Percentiles rank a stretch among this genome's conserved stretches.
phyloP scores from a whole-genome alignment of 2,113 vertebrate species.

The Antennarius striatus region DNA sequence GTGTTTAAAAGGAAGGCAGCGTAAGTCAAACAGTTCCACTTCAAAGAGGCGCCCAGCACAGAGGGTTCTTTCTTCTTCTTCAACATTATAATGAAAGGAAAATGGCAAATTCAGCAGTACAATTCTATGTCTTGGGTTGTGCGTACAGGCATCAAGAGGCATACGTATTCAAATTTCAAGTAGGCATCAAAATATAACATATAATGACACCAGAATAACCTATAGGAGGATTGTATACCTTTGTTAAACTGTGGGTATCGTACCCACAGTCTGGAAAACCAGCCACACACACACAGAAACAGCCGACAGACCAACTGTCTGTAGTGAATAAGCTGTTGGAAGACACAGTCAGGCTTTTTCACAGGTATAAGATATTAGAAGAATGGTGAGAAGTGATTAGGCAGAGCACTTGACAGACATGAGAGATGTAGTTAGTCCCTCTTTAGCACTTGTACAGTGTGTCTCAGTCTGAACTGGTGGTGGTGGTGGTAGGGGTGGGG shows the following conservation, averaged over 20 bases:
- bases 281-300: background rate
- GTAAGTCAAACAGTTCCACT: constrained; percentile 1
- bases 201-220: constrained; percentile 31
- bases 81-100: constrained; percentile 17
- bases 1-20: background rate
- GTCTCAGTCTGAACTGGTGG: constrained; percentile 56
- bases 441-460: constrained; percentile 69
- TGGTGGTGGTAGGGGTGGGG: too few species aligned
- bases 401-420: constrained; percentile 68
- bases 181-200: constrained; percentile 35
- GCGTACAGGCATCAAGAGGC: constrained; percentile 7
- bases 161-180: constrained; percentile 29
- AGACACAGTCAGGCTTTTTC: constrained; percentile 51
- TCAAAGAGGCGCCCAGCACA: background rate
- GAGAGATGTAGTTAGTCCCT: constrained; percentile 56
- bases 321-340: constrained; percentile 57
- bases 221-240: constrained; percentile 17
- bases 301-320: constrained; percentile 47
- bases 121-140: constrained; percentile 5
- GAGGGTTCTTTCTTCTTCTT: constrained; percentile 8
- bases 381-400: constrained; percentile 76
- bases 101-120: constrained; percentile 7
- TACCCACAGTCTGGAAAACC: constrained; percentile 27
- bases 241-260: constrained; percentile 22
- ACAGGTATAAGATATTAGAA: constrained; percentile 64